Evolutionary conservation across 2,888 invertebrate species (phyloP), one percentile per base, ranked within the genome.

Genomic region (Electrophaes corylata): DNA sequence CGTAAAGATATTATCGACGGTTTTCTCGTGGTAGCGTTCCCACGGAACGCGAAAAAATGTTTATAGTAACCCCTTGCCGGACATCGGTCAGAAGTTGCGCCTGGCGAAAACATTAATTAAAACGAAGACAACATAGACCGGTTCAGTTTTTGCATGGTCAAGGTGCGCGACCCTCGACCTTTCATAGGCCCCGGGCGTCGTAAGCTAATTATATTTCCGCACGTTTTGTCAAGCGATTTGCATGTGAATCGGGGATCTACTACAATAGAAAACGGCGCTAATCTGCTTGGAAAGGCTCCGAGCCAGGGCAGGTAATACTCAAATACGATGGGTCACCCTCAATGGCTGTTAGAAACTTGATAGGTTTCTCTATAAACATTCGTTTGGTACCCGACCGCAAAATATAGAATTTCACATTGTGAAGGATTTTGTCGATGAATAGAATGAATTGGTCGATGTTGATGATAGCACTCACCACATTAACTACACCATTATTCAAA

Each of bases 141-240:
- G 88, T 88, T 84, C 83, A 80, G 87, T 88, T 84, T 69, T 67
- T 70, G 73, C 75, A 75, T 65, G 81, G 82, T 83, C 84, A 83
- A 85, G 79, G 80, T 79, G 74, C 72, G 66, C 71, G 81, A 83
- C 86, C 86, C 81, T 70, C 71, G 53, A 63, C 61, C 65, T 64
- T 56, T 54, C 53, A 26, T 35, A 48, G 61, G 70, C 71, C 69
- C 74, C 72, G 26, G 43, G 43, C 43, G 78, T 76, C 75, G 77
- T 84, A 84, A 87, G 86, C 90, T 91, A 91, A 92, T 92, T 92
- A 91, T 91, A 84, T 88, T 87, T 89, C 88, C 84, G 86, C 91
- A 90, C 91, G 88, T 89, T 88, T 87, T 85, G 91, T 85, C 79
- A 75, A 65, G 62, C 71, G 65, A 88, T 91, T 90, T 89, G 88